Conservation (phyloP, 2,888 invertebrate species). For the Acholoe squamosa region DNA sequence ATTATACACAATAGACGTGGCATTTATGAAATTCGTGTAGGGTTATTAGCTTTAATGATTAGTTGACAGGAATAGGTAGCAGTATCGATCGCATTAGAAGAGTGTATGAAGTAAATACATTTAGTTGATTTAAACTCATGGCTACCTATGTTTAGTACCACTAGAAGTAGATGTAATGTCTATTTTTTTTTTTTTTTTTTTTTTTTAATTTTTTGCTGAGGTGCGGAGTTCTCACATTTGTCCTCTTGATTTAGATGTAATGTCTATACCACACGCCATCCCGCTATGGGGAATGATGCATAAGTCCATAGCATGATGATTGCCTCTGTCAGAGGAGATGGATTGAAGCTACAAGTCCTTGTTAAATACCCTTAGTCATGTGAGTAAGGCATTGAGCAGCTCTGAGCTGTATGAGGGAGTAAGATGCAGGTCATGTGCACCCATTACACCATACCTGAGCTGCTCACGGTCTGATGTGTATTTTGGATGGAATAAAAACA, state of each 20-base stretch:
- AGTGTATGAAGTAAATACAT: background rate
- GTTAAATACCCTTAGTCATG: slow-evolving; percentile 35
- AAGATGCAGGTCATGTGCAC: slow-evolving; percentile 15
- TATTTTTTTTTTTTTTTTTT: too few relatives aligned
- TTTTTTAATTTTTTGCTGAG: too few relatives aligned
- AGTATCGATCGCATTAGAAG: too few relatives aligned
- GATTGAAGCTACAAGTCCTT: background rate
- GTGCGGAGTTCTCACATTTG: too few relatives aligned
- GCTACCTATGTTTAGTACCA: slow-evolving; percentile 2
- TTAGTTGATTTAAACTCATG: background rate
- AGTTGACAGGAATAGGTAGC: too few relatives aligned
- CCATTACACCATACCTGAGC: background rate
- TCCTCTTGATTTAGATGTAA: too few relatives aligned
- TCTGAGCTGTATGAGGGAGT: background rate
- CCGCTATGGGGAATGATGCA: slow-evolving; percentile 10
- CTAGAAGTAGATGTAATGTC: background rate
- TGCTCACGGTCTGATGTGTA: background rate
- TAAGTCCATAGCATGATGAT: slow-evolving; percentile 9
- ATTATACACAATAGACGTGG: too few relatives aligned
- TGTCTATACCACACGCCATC: background rate
- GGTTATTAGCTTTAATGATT: too few relatives aligned
- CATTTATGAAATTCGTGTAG: too few relatives aligned
- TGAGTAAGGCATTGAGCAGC: slow-evolving; percentile 33
- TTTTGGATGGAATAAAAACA: background rate
- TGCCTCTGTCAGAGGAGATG: slow-evolving; percentile 14